Evolutionary conservation across 1,140 invertebrate genomes (phyloP), one percentile per base, ranked within the genome.

Genomic region (Drosophila rufa): DNA sequence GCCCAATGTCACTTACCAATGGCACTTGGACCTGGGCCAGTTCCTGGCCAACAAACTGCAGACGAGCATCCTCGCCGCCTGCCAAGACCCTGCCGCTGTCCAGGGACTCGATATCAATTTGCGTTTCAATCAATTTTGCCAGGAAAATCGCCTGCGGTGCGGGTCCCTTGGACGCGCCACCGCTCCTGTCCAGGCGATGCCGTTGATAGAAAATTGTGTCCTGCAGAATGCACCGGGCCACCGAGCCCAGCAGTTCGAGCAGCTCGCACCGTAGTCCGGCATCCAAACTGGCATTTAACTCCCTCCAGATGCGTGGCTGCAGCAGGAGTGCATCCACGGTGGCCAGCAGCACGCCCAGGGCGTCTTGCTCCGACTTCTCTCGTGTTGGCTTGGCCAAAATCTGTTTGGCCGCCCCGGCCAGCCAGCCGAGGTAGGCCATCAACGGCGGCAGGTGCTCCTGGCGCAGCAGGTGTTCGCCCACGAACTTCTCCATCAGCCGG

Each of bases 61-160:
- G 48, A n/a, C 56, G 60, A 15, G 55, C 62, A 19, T 77, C 57
- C 48, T 60, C 65, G 51, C 14, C 48, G 43, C 25, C 43, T 60
- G 57, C 76, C 76, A 78, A 71, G 47, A 77, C 50, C 43, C 61
- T 56, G 22, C 64, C 65, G 19, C 50, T 55, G 30, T 38, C 68
- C 58, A 59, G 47, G 48, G 74, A 75, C 50, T 91, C 77, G 47
- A 82, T 76, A 77, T 91, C 91, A 80, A 92, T 89, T 85, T 92
- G 80, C 66, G 86, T 82, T 89, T 92, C 92, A 90, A 92, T 92
- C 79, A 92, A 82, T 80, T 92, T 92, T 55, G 87, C 92, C 43
- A 92, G 62, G 61, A 92, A 92, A 79, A 92, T 81, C 53, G 84
- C 92, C 71, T 92, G 91, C 42, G 80, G 79, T 27, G 87, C 79